phyloP scores from a whole-genome alignment of 2,113 vertebrate genomes.

The Myotis brandtii region DNA sequence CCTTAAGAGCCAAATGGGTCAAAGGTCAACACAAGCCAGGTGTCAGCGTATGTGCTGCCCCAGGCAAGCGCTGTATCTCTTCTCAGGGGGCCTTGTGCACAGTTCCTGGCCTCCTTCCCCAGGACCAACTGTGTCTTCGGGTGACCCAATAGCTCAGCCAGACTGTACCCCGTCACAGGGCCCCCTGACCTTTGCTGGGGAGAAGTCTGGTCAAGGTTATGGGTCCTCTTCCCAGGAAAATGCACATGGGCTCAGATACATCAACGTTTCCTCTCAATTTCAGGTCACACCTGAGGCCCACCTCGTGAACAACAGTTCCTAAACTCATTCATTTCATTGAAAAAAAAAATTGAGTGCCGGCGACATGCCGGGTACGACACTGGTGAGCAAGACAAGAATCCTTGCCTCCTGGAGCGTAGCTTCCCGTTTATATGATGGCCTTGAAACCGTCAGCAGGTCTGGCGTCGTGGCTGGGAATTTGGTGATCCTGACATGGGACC shows the following conservation, averaged over 20 bases:
- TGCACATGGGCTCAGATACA: rapidly evolving
- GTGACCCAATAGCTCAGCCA: neutral
- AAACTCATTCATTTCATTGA: neutral
- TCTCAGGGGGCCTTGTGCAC: rapidly evolving
- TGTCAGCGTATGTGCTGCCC: neutral
- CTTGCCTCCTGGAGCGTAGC: rapidly evolving
- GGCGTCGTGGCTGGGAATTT: neutral
- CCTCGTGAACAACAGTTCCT: neutral
- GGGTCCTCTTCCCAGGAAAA: neutral
- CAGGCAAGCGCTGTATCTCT: neutral
- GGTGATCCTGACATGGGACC: neutral
- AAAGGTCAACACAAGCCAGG: neutral
- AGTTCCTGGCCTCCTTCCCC: neutral
- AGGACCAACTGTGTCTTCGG: neutral
- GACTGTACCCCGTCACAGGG: neutral
- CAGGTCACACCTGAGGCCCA: neutral
- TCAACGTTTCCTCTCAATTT: neutral
- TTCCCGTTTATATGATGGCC: neutral
- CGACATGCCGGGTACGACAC: neutral
- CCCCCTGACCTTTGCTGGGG: neutral
- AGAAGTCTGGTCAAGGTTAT: neutral
- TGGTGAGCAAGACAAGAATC: neutral
- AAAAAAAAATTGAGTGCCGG: neutral
- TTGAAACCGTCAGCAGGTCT: neutral
- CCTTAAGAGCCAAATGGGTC: neutral